Conservation (phyloP, 2,888 invertebrate genomes). For the Oxyscelio sp. region DNA sequence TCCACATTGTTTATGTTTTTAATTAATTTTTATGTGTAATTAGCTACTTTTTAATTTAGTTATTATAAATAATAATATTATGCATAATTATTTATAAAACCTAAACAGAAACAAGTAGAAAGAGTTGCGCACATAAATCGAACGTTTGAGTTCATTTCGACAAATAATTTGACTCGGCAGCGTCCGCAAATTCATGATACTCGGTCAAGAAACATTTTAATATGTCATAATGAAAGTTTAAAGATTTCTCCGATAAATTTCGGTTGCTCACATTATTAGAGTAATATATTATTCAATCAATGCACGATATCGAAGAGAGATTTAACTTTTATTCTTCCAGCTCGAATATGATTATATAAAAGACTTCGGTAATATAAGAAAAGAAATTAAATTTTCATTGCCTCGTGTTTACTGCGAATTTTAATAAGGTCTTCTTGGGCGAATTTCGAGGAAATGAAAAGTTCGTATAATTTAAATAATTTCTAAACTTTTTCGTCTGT, state of each 20-base stretch:
- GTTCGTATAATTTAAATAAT: too few species aligned
- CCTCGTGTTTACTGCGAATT: slow-evolving; percentile 2
- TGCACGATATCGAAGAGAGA: not conserved
- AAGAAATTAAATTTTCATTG: slow-evolving; percentile 33
- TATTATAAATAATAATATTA: too few species aligned
- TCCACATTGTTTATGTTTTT: too few species aligned
- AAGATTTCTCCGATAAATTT: slow-evolving; percentile 7
- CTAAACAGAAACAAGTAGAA: too few species aligned
- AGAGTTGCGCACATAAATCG: not conserved
- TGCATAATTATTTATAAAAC: too few species aligned
- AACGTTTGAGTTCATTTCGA: not conserved
- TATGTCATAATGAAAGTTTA: not conserved
- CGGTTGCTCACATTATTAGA: slow-evolving; percentile 15
- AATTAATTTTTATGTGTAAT: too few species aligned
- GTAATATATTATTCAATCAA: slow-evolving; percentile 31
- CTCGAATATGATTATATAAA: slow-evolving; percentile 21
- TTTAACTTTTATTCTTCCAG: slow-evolving; percentile 8
- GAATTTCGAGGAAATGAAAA: not conserved
- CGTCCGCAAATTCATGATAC: not conserved
- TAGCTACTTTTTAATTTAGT: too few species aligned
- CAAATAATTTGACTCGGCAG: not conserved
- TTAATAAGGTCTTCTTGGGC: slow-evolving; percentile 11
- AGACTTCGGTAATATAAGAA: slow-evolving; percentile 5
- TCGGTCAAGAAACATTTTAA: not conserved
- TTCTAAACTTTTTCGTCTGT: too few species aligned